Evolutionary conservation across 92 coral and sea anemone genomes (phyloP).

Genomic region (Porites cylindrica): DNA sequence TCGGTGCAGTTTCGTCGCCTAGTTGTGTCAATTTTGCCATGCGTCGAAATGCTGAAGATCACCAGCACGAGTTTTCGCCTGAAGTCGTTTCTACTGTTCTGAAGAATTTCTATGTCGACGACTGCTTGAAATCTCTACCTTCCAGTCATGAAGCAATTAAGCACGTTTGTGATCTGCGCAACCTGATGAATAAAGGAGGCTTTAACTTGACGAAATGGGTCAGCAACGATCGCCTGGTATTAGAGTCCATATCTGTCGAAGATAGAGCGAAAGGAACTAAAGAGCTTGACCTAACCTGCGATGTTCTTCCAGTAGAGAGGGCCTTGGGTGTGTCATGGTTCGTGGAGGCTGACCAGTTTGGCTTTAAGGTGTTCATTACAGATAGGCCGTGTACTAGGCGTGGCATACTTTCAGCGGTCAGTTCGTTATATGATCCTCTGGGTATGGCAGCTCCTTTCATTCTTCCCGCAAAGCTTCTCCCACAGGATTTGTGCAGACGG

Average conservation of each 20-base stretch:
- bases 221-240: constrained; percentile 32
- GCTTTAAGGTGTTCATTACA: no score
- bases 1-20: constrained; percentile 64
- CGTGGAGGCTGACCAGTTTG: constrained; percentile 43
- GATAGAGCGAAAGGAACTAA: constrained; percentile 53
- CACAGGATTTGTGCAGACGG: no score
- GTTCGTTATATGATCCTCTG: constrained; percentile 31
- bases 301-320: constrained; percentile 44
- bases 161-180: constrained; percentile 31
- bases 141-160: constrained; percentile 35
- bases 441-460: neutral
- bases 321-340: constrained; percentile 57
- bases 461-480: no score
- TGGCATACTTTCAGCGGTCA: neutral
- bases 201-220: no score
- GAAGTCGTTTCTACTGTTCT: no score
- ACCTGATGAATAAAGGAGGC: neutral
- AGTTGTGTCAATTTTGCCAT: constrained; percentile 56
- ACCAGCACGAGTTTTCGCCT: no score
- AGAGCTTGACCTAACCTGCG: constrained; percentile 36
- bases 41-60: constrained; percentile 26
- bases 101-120: constrained; percentile 61
- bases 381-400: no score
- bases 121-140: constrained; percentile 56
- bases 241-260: constrained; percentile 43